phyloP scores from a whole-genome alignment of 2,888 invertebrate genomes.

The Pseudococcus viburni region DNA sequence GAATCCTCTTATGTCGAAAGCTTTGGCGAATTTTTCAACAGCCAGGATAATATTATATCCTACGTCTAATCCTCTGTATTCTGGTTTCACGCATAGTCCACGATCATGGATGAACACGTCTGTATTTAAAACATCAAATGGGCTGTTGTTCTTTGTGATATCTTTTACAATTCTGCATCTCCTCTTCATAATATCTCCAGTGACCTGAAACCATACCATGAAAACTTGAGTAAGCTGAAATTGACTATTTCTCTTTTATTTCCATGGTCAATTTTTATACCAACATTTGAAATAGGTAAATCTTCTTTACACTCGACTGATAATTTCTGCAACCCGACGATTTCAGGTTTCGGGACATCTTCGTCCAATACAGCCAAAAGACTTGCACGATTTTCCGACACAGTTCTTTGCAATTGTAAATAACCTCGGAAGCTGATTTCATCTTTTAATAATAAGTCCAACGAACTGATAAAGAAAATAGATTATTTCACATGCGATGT shows the following conservation, averaged over 20 bases:
- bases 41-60: constrained; percentile 34
- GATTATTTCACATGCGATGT: no score
- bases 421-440: neutral
- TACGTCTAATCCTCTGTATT: constrained; percentile 55
- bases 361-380: constrained; percentile 65
- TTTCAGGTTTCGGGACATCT: constrained; percentile 50
- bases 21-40: neutral
- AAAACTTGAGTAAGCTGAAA: no score
- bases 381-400: neutral
- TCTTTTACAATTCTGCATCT: no score
- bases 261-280: neutral
- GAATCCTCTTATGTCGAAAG: neutral
- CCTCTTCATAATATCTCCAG: no score
- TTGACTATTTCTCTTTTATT: no score
- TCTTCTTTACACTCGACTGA: constrained; percentile 59
- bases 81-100: constrained; percentile 62
- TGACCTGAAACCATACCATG: no score
- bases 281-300: neutral
- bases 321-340: constrained; percentile 60
- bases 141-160: neutral
- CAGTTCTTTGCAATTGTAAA: neutral
- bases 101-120: constrained; percentile 40
- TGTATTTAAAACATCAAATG: constrained; percentile 10
- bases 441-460: neutral
- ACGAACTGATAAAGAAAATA: no score